A percentile compares a stretch with the other conserved stretches of the same genome.
phyloP scores from a whole-genome alignment of 2,113 vertebrate genomes.

The Turnix velox region DNA sequence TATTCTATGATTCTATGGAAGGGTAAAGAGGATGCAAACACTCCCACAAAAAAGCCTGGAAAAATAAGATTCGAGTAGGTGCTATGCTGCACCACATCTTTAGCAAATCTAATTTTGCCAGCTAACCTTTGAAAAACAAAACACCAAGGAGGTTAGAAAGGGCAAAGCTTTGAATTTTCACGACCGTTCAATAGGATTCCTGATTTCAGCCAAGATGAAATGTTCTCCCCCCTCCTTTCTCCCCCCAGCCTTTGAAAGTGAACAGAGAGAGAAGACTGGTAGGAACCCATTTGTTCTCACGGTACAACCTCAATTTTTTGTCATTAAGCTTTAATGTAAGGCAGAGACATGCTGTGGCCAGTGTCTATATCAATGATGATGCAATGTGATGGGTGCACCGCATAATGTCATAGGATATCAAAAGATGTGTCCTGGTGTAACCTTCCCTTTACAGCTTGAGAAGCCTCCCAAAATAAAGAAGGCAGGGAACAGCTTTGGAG shows the following conservation, averaged over 20 bases:
- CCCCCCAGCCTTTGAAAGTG: not conserved
- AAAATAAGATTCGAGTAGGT: not conserved
- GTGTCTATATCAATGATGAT: slow-evolving; percentile 5
- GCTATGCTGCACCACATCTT: not conserved
- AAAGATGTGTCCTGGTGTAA: slow-evolving; percentile 16
- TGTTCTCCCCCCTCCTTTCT: not conserved
- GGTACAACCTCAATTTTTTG: not conserved
- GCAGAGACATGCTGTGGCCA: not conserved
- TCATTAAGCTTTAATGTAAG: slow-evolving; percentile 16
- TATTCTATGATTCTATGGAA: no score
- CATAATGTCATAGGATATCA: slow-evolving; percentile 33
- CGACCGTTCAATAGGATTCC: not conserved
- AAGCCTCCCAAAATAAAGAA: not conserved
- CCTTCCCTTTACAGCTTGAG: not conserved
- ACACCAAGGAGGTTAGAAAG: not conserved
- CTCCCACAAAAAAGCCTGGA: not conserved
- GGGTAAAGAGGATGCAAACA: not conserved
- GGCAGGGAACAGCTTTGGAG: not conserved
- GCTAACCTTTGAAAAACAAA: not conserved
- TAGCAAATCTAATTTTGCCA: not conserved
- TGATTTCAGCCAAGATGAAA: not conserved
- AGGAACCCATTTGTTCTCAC: not conserved
- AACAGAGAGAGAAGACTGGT: not conserved
- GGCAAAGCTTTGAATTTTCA: not conserved
- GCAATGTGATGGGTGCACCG: slow-evolving; percentile 30